phyloP scores from a whole-genome alignment of 2,888 invertebrate genomes.

The Heliothis peltigera region DNA sequence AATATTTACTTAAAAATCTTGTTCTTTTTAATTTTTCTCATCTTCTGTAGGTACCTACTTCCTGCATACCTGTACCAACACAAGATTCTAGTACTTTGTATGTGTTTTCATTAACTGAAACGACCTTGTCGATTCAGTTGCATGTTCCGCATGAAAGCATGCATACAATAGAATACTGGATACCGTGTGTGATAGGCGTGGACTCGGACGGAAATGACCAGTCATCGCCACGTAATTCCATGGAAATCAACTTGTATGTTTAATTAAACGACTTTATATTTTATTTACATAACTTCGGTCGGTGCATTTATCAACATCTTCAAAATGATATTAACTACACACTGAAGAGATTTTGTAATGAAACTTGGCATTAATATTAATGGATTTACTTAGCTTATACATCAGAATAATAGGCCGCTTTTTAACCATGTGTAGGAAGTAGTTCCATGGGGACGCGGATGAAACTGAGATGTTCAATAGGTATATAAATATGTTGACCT shows the following conservation, averaged over 20 bases:
- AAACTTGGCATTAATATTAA: no score
- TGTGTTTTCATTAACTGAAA: slow-evolving; percentile 62
- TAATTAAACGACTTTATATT: slow-evolving; percentile 2
- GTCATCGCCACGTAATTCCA: slow-evolving; percentile 64
- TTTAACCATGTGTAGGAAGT: no score
- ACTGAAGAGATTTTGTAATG: no score
- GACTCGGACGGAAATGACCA: slow-evolving; percentile 67
- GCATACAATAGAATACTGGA: slow-evolving; percentile 71
- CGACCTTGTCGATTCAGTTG: slow-evolving; percentile 80
- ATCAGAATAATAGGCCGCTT: no score
- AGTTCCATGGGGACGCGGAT: no score
- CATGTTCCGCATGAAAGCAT: slow-evolving; percentile 81
- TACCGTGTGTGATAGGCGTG: slow-evolving; percentile 64
- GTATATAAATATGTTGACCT: no score
- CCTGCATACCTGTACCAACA: slow-evolving; percentile 2
- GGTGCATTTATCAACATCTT: no score
- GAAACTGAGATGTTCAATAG: no score
- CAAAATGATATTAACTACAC: no score
- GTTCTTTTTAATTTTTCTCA: slow-evolving; percentile 28
- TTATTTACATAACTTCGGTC: background rate
- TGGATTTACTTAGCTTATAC: no score
- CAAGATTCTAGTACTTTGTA: slow-evolving; percentile 57
- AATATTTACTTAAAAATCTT: no score
- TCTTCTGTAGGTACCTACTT: slow-evolving; percentile 63
- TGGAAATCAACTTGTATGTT: slow-evolving; percentile 21